phyloP scores from a whole-genome alignment of 1,140 invertebrate genomes.

The Lineus longissimus region DNA sequence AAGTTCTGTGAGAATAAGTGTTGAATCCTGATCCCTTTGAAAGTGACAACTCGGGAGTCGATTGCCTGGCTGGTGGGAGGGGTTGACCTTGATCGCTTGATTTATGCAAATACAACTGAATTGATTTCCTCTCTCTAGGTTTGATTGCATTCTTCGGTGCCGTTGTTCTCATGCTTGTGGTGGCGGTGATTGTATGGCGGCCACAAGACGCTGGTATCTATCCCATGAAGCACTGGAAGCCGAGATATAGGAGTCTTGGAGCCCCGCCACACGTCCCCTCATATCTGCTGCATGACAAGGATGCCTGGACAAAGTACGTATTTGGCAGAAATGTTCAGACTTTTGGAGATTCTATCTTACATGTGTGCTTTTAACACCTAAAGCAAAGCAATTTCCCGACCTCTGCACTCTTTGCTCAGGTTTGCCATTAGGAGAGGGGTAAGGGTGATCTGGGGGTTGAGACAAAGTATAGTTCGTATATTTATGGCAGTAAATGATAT shows the following conservation, averaged over 20 bases:
- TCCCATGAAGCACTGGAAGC: constrained; percentile 51
- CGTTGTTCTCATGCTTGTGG: constrained; percentile 33
- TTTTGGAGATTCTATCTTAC: too few species aligned
- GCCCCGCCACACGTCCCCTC: constrained; percentile 39
- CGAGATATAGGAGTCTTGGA: constrained; percentile 41
- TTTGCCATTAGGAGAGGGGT: too few species aligned
- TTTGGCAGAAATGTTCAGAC: too few species aligned
- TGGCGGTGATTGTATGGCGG: constrained; percentile 46
- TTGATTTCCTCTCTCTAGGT: constrained; percentile 25
- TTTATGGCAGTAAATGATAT: not conserved
- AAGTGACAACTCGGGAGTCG: not conserved
- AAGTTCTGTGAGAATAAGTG: too few species aligned
- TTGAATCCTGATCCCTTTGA: too few species aligned
- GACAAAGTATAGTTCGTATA: too few species aligned
- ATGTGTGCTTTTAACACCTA: too few species aligned
- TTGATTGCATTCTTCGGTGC: constrained; percentile 41
- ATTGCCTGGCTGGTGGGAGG: not conserved
- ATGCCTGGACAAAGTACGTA: constrained; percentile 30
- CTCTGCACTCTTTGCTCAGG: too few species aligned
- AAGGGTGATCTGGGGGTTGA: too few species aligned
- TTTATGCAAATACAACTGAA: not conserved
- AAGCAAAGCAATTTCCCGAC: too few species aligned
- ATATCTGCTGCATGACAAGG: constrained; percentile 40
- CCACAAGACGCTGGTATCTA: constrained; percentile 44
- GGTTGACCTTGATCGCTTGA: not conserved